Base-by-base conservation (phyloP, 2,113 vertebrate species). In the Salvator merianae region DNA sequence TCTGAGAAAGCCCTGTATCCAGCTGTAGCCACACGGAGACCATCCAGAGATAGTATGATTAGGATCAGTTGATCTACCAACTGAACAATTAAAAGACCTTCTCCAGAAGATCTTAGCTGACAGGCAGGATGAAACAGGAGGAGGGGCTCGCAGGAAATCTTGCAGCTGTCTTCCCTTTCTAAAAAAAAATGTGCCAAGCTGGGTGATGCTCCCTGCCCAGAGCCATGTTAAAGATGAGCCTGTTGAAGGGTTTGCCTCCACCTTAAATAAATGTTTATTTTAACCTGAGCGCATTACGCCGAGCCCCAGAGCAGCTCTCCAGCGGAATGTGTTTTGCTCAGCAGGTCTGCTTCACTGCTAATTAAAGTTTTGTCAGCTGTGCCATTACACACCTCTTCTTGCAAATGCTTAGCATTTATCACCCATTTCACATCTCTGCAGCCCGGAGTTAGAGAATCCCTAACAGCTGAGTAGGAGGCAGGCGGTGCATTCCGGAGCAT, bases 211-310 rank as follows among this genome's bases (percentile, higher is more conserved):
- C 10, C 43, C 43, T 9, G 6, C 10, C 43, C 43, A 47, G 86
- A 84, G 79, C 53, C 86, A 87, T 84, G 85, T 4, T 70, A 80
- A 77, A 93, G 70, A 84, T 53, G 80, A 83, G 88, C 77, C 87
- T 74, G 84, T 78, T 59, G 79, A 88, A 85, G 87, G 62, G 69
- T 80, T 91, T 87, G 69, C 73, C 79, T 65, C 74, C 12, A 80
- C 66, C 83, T 88, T 91, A 89, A 93, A 88, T 83, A 88, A 88
- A 90, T 90, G 88, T 87, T 93, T 87, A 55, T 92, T 93, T 89
- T 92, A 92, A 93, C 79, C n/a, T 53, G 75, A 87, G 73, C 86
- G 77, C 26, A 87, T 84, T 77, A 86, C 66, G 83, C 87, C 43
- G 86, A 38, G 79, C 83, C 79, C 73, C 43, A 77, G 72, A 59